Evolutionary conservation across 2,113 vertebrate species (phyloP), one percentile per base, ranked within the genome.

Genomic region (Enhydra lutris): DNA sequence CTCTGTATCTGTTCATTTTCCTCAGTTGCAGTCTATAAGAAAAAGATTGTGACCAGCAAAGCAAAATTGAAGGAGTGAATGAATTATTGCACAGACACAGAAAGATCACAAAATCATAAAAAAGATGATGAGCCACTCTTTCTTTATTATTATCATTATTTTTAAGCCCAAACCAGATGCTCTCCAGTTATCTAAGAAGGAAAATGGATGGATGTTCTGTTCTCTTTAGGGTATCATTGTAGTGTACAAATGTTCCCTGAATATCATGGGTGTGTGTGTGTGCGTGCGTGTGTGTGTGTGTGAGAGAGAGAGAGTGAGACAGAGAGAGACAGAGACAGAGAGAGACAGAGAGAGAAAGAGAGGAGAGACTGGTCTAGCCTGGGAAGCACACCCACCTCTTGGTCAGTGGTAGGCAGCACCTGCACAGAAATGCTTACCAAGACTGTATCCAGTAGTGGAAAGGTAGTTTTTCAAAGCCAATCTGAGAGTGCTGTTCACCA

Each of bases 41-140:
- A 92, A 78, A 47, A 12, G 2, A 85, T 1, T 10, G 21, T 69
- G 12, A 74, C 31, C 78, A 73, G 39, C 21, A 73, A 47, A 85
- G 11, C 17, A 67, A 47, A 91, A 57, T 74, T 89, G 29, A 88
- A 63, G 52, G 9, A 63, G 78, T 65, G 45, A n/a, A 55, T 57
- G n/a, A 57, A 24, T 76, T 29, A 78, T 36, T 34, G 18, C 61
- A 61, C 76, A 89, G 14, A 86, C n/a, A 81, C 18, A 1, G 5
- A 24, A 88, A 94, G 4, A 26, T 91, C 52, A 93, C 24, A 74
- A 83, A 93, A 74, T 84, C 71, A 87, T 90, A 84, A 47, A 24
- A 55, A 94, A 80, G 50, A 73, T 57, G 24, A 87, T 23, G 9
- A 76, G 9, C 29, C 21, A 79, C 23, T 76, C 42, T 55, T 50